Conservation (phyloP, 2,888 invertebrate genomes). For the Octonoba sinensis region DNA sequence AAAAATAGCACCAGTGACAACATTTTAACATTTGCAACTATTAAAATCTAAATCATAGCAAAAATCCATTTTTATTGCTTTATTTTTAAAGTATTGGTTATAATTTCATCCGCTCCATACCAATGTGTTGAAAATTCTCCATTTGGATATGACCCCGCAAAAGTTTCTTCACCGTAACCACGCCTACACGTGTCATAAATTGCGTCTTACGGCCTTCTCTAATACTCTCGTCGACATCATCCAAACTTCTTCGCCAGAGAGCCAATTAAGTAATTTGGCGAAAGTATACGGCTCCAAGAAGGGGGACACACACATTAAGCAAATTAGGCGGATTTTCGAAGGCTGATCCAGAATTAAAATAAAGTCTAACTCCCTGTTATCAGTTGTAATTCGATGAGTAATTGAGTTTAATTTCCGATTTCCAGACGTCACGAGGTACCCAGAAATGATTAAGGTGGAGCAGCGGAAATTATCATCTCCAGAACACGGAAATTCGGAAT, state of each 20-base stretch:
- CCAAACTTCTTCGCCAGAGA: conserved; percentile 2
- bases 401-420: conserved; percentile 30
- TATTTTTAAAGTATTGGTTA: too few relatives aligned
- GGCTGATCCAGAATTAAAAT: conserved; percentile 12
- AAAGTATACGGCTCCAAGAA: conserved; percentile 8
- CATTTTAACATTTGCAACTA: too few relatives aligned
- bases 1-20: too few relatives aligned
- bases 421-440: background rate
- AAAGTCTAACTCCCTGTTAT: conserved; percentile 16
- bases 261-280: conserved; percentile 57
- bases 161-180: background rate
- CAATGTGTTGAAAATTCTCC: background rate
- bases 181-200: background rate
- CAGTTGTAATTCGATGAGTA: conserved; percentile 32
- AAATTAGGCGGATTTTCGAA: conserved; percentile 24
- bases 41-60: too few relatives aligned
- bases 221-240: too few relatives aligned
- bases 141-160: background rate
- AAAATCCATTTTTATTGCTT: too few relatives aligned
- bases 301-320: conserved; percentile 25
- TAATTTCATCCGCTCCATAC: background rate
- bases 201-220: background rate
- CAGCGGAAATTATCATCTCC: too few relatives aligned
- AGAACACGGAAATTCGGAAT: too few relatives aligned
- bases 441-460: too few relatives aligned